Evolutionary conservation across 1,140 invertebrate species (phyloP), one percentile per base, ranked within the genome.

Genomic region (Aporrectodea caliginosa): DNA sequence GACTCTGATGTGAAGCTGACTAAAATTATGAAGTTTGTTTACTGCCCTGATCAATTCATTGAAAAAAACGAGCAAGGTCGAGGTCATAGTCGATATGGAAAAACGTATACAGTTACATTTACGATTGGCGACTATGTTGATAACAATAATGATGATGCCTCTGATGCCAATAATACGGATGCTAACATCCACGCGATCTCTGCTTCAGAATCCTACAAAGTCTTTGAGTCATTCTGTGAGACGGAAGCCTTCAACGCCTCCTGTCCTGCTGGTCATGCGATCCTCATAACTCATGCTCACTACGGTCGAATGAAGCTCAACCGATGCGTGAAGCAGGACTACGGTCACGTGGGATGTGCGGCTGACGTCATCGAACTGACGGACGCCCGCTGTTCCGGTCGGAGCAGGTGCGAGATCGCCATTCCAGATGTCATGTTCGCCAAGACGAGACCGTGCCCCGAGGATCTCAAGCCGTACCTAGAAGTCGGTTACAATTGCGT

Each of bases 171-270:
- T n/a, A n/a, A n/a, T n/a, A n/a, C n/a, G n/a, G n/a, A n/a, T n/a
- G n/a, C n/a, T n/a, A n/a, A n/a, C n/a, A n/a, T n/a, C n/a, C n/a
- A n/a, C n/a, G n/a, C n/a, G n/a, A n/a, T n/a, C n/a, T n/a, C n/a
- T n/a, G n/a, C n/a, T n/a, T n/a, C n/a, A n/a, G n/a, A n/a, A n/a
- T n/a, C n/a, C n/a, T n/a, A n/a, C n/a, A n/a, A n/a, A n/a, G n/a
- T n/a, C n/a, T n/a, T n/a, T n/a, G n/a, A n/a, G n/a, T n/a, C n/a
- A n/a, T 79, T 29, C 73, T 80, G 79, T 35, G 73, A 80, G 34
- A 69, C 31, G 32, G 79, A 80, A 68, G 31, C 69, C 31, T 80
- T 80, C 73, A 80, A 77, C 69, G 79, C 74, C 0, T 33, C 73
- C 2, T 80, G 79, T 77, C 34, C 29, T 33, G 35, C 73, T n/a